Evolutionary conservation across 92 coral and sea anemone genomes (phyloP), one percentile per base, ranked within the genome.

Genomic region (Palythoa grandiflora): DNA sequence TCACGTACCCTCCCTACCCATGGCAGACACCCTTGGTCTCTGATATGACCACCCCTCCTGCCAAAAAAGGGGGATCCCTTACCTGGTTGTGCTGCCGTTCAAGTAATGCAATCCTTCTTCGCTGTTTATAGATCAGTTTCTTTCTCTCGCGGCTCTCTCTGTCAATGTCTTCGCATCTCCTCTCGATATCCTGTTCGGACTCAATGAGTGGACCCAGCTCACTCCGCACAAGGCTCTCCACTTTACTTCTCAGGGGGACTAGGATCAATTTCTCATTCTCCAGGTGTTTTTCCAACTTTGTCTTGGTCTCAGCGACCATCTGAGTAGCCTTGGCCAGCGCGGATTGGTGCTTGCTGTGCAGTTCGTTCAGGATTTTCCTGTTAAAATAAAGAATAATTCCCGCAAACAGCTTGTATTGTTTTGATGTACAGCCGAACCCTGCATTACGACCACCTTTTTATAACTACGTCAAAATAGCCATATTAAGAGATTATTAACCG

Each of bases 231-330:
- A 93, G 88, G 70, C 93, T 81, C 88, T 97, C 99, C 20, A 97
- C 99, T 77, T 94, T 91, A 35, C 89, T 90, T 66, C 99, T 85
- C 68, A 93, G 92, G 6, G 99, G 99, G 68, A 92, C 92, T 0
- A 97, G 93, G 38, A 93, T 87, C 36, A 97, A 12, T 74, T 94
- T 93, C 91, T 97, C 99, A 77, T 94, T 89, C 83, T 97, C 99
- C 73, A 97, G 86, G 65, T 96, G 98, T 79, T 97, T 97, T 37
- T 97, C 99, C 6, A 97, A 90, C 83, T 97, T 97, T 3, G 96
- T 94, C 44, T 97, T 97, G 2, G 99, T 97, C 87, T 97, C 99
- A 2, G 99, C 95, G 6, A 97, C 99, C 99, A 97, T 97, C 63
- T 92, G 95, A 12, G 97, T 97, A 15, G 99, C 99, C 68, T 97